A percentile compares a stretch with the other conserved stretches of the same genome.
Conservation (phyloP, 2,888 invertebrate species). For the Orthosia cruda region DNA sequence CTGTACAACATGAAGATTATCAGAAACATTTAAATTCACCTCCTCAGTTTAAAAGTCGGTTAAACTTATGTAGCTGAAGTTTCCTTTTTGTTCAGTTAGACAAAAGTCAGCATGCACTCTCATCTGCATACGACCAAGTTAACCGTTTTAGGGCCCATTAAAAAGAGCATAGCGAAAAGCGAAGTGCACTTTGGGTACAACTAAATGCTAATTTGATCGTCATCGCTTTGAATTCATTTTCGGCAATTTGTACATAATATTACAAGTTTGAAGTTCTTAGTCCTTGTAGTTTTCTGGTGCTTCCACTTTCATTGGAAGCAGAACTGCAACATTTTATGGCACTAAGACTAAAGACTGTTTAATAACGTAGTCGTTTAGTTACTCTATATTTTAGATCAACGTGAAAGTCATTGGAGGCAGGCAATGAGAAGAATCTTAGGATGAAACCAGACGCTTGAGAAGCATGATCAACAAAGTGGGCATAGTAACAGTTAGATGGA, state of each 20-base stretch:
- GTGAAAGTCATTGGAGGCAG: neutral
- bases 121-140: conserved; percentile 58
- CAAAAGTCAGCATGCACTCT: conserved; percentile 44
- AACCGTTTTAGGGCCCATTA: conserved; percentile 50
- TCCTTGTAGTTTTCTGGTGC: conserved; percentile 11
- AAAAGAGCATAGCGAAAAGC: conserved; percentile 47
- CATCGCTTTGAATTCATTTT: conserved; percentile 49
- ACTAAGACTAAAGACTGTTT: neutral
- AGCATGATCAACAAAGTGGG: too few species aligned
- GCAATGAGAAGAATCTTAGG: neutral
- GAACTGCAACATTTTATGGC: conserved; percentile 21
- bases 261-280: conserved; percentile 32
- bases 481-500: too few species aligned
- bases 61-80: conserved; percentile 9
- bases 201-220: conserved; percentile 63
- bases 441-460: neutral
- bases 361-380: neutral
- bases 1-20: conserved; percentile 1
- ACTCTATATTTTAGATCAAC: neutral
- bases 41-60: conserved; percentile 18
- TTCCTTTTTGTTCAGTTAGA: conserved; percentile 39
- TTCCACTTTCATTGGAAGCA: conserved; percentile 32
- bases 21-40: conserved; percentile 3
- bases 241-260: conserved; percentile 45
- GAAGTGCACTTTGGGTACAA: conserved; percentile 56